Percentiles rank a stretch among this genome's conserved stretches.
Evolutionary conservation across 2,888 invertebrate genomes (phyloP).

Genomic region (Villa cingulata): DNA sequence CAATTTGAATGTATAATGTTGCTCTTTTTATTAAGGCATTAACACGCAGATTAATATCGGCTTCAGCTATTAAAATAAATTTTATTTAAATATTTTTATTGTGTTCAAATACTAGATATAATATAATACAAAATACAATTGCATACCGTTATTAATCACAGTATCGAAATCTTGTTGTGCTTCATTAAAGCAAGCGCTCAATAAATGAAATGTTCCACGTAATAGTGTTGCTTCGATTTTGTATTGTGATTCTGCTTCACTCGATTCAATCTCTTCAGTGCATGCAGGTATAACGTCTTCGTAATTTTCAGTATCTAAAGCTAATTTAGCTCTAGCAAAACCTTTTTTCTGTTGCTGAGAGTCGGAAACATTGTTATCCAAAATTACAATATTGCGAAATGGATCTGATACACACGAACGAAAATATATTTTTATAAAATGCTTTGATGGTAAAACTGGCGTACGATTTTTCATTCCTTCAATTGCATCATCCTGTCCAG

Average conservation of each 20-base stretch:
- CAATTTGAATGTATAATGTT: conserved; percentile 67
- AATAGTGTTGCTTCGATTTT: conserved; percentile 62
- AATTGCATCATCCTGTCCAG: conserved; percentile 50
- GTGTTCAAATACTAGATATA: neutral
- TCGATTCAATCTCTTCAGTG: conserved; percentile 57
- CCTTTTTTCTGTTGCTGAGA: conserved; percentile 37
- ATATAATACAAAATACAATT: neutral
- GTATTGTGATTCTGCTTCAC: conserved; percentile 45
- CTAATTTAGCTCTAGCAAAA: conserved; percentile 56
- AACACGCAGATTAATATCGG: conserved; percentile 50
- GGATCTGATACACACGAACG: conserved; percentile 81
- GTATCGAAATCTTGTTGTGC: conserved; percentile 57
- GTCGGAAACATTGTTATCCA: conserved; percentile 13
- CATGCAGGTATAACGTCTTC: conserved; percentile 67
- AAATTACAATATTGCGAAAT: conserved; percentile 43
- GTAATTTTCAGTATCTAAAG: conserved; percentile 56
- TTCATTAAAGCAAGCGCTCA: conserved; percentile 60
- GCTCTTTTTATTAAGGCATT: conserved; percentile 84
- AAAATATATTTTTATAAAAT: conserved; percentile 78
- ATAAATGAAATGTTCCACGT: conserved; percentile 68
- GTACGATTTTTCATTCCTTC: conserved; percentile 54
- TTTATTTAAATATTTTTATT: too few relatives aligned
- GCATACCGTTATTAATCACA: conserved; percentile 46
- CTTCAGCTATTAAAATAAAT: conserved; percentile 28
- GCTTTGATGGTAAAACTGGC: conserved; percentile 68